Evolutionary conservation across 2,113 vertebrate species (phyloP), one percentile per base, ranked within the genome.

Genomic region (Coptodon rendalli): DNA sequence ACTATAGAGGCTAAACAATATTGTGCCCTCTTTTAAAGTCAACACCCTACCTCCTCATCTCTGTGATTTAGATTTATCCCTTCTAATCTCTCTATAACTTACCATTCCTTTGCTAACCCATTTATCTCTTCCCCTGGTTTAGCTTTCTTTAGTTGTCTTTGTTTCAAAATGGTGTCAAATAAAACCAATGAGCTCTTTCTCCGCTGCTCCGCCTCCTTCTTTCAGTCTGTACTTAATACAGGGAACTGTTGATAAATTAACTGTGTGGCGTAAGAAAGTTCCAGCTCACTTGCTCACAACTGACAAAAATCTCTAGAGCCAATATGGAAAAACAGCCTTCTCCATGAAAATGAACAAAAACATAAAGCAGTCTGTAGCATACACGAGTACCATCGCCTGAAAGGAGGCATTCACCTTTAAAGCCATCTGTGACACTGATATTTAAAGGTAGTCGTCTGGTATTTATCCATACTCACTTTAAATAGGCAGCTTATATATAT

Each of bases 11-110:
- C 85, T 59, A 86, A 89, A 89, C 82, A 87, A 89, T 63, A 87
- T 86, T 16, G n/a, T 48, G 29, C 45, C 24, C 14, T 63, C 78
- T 71, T 66, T 82, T 85, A 52, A 89, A 86, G 84, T 50, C 43
- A 80, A 78, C 31, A 8, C 10, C 14, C 3, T 22, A 31, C 54
- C 52, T 83, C 80, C 84, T 82, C 12, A 50, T 83, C 50, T 27
- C 36, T 83, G 52, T 43, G 78, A 80, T 87, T 52, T 83, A 63
- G 73, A 86, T 82, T 89, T 11, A 91, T 93, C 86, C 81, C 2
- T 52, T 43, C 88, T 90, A 91, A 95, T 93, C 89, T 87, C 82
- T 79, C 8, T 54, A 57, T 61, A 90, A 88, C 82, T 91, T 80
- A n/a, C 56, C 43, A 29, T 6, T 81, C 83, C 80, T 57, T 84